Percentiles rank a stretch among this genome's conserved stretches.
Evolutionary conservation across 2,888 invertebrate species (phyloP).

Genomic region (Caenorhabditis panamensis): DNA sequence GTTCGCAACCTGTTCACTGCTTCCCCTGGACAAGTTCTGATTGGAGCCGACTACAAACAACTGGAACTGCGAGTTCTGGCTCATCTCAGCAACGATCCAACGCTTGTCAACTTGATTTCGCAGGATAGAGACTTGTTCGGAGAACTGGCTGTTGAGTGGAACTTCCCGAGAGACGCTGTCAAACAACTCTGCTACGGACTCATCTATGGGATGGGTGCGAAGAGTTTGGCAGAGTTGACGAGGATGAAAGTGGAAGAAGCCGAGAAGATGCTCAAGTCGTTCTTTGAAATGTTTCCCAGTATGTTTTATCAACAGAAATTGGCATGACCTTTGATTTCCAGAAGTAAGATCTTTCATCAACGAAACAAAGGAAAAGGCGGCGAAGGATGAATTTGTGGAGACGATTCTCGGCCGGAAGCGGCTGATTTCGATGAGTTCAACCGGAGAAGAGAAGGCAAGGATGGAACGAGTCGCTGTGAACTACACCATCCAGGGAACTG

Average conservation of each 20-base stretch:
- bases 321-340: constrained; percentile 63
- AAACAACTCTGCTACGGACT: constrained; percentile 83
- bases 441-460: constrained; percentile 85
- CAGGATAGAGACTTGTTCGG: constrained; percentile 61
- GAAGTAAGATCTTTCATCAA: constrained; percentile 86
- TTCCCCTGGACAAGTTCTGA: constrained; percentile 83
- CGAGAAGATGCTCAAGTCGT: constrained; percentile 84
- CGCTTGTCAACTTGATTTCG: constrained; percentile 52
- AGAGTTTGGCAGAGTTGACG: constrained; percentile 88
- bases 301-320: constrained; percentile 68
- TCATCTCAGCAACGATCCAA: constrained; percentile 89
- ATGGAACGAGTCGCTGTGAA: constrained; percentile 97
- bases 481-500: constrained; percentile 92
- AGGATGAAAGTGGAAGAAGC: constrained; percentile 89
- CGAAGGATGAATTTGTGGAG: constrained; percentile 88
- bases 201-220: constrained; percentile 93
- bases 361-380: constrained; percentile 84
- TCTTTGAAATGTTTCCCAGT: constrained; percentile 89
- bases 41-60: constrained; percentile 97
- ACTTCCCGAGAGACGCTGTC: constrained; percentile 84
- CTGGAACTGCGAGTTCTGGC: constrained; percentile 94
- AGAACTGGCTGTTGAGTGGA: constrained; percentile 64
- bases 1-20: constrained; percentile 56
- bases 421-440: constrained; percentile 12
- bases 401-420: constrained; percentile 85